Evolutionary conservation across 2,888 invertebrate genomes (phyloP).

Genomic region (Meta bourneti): DNA sequence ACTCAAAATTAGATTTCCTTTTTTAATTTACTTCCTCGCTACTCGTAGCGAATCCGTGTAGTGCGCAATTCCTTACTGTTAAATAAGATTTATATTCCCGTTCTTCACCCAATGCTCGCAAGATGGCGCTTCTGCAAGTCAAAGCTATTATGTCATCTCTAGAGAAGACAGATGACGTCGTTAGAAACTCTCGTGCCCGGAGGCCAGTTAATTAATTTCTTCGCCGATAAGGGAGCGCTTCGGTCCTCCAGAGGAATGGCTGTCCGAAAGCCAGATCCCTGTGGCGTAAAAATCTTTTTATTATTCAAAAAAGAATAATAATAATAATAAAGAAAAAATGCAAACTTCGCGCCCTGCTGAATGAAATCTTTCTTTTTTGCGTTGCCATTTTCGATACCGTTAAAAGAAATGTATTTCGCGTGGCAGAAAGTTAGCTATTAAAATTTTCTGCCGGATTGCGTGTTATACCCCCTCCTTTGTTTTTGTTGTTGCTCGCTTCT

Average conservation of each 20-base stretch:
- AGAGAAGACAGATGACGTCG: constrained; percentile 54
- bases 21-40: neutral
- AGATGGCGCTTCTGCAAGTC: constrained; percentile 15
- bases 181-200: constrained; percentile 38
- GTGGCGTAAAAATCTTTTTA: constrained; percentile 20
- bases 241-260: constrained; percentile 25
- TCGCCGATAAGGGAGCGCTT: constrained; percentile 35
- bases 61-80: neutral
- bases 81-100: constrained; percentile 32
- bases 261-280: constrained; percentile 14
- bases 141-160: constrained; percentile 43
- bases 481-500: constrained; percentile 3
- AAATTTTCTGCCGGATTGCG: constrained; percentile 4
- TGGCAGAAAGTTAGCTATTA: constrained; percentile 16
- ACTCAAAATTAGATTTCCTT: neutral
- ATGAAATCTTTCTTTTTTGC: constrained; percentile 27
- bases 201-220: constrained; percentile 49
- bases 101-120: constrained; percentile 10
- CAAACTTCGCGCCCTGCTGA: neutral
- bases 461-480: neutral
- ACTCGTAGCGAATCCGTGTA: neutral
- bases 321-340: neutral
- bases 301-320: neutral
- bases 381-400: constrained; percentile 7
- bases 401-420: constrained; percentile 17